Evolutionary conservation across 2,113 vertebrate genomes (phyloP).

Genomic region (Thomomys bottae): DNA sequence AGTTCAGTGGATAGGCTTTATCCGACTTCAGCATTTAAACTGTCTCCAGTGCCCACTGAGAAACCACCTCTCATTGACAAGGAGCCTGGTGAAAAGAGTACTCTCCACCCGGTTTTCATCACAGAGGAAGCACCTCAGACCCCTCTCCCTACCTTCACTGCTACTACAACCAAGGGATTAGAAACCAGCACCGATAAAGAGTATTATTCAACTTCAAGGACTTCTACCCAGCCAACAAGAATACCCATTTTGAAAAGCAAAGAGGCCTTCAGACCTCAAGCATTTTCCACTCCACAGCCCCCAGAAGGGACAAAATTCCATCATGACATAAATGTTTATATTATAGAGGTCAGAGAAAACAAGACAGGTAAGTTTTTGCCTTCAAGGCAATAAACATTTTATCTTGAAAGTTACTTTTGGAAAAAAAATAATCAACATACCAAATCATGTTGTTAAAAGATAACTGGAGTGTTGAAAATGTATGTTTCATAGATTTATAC

Average conservation of each 20-base stretch:
- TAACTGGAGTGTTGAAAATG: slow-evolving; percentile 80
- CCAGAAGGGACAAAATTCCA: slow-evolving; percentile 71
- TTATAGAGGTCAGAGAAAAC: slow-evolving; percentile 88
- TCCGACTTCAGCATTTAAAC: slow-evolving; percentile 61
- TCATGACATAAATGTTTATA: slow-evolving; percentile 86
- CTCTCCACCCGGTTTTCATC: slow-evolving; percentile 83
- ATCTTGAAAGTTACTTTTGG: slow-evolving; percentile 73
- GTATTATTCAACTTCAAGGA: slow-evolving; percentile 85
- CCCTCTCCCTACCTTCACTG: slow-evolving; percentile 75
- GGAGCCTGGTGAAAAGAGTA: slow-evolving; percentile 83
- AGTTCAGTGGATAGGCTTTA: slow-evolving; percentile 59
- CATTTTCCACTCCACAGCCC: slow-evolving; percentile 80
- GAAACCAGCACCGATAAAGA: slow-evolving; percentile 86
- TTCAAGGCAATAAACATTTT: slow-evolving; percentile 78
- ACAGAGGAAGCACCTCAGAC: slow-evolving; percentile 83
- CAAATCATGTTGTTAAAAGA: slow-evolving; percentile 81
- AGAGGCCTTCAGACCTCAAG: slow-evolving; percentile 78
- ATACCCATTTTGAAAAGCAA: slow-evolving; percentile 77
- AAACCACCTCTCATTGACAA: slow-evolving; percentile 77
- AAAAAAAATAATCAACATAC: slow-evolving; percentile 55
- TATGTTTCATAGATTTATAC: slow-evolving; percentile 65
- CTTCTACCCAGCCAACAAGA: slow-evolving; percentile 79
- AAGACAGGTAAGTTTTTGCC: slow-evolving; percentile 92
- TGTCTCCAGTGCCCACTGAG: slow-evolving; percentile 55
- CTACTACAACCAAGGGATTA: slow-evolving; percentile 74